Evolutionary conservation across 2,797 vertebrate species (phyloP), one percentile per base, ranked within the genome.

Genomic region (Apogon hyalosoma): DNA sequence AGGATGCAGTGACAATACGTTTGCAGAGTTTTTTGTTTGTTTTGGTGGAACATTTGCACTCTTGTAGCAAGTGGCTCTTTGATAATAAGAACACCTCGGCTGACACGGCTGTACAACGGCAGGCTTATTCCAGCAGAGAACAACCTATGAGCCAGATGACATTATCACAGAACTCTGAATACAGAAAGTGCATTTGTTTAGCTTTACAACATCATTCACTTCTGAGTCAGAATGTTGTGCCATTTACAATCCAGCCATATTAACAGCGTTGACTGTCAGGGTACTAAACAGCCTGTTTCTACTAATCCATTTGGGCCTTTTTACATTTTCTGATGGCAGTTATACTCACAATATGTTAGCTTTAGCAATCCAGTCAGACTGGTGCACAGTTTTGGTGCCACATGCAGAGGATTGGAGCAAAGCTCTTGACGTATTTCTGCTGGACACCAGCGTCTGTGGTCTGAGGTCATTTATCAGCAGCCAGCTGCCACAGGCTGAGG

Each of bases 401-500:
- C 67, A 52, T 63, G 47, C 61, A 61, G 51, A 70, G 51, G 80
- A 77, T 41, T 59, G 74, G 39, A 78, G 52, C 55, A 42, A 42
- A 70, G 68, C 70, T 75, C 59, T 63, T 14, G 4, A 57, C 55
- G 69, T 64, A 31, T 85, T 82, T 80, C 40, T 51, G 63, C 75
- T 79, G 80, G 75, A 77, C 73, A 6, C 82, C 47, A 31, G 57
- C 76, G 64, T 78, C 84, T 75, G 63, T 65, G 64, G 71, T 79
- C 74, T 43, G 54, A 79, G 84, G 83, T 84, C 70, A 79, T 88
- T 82, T 69, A 87, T 89, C 89, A 89, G 75, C 53, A 72, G 80
- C 70, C 69, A 79, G 75, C 73, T 45, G 6, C 75, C 52, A 59
- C 72, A 77, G 63, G 63, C 59, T 45, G 69, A 60, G 47, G 52